phyloP scores from a whole-genome alignment of 1,140 invertebrate species.

The Drosophila sturtevanti region DNA sequence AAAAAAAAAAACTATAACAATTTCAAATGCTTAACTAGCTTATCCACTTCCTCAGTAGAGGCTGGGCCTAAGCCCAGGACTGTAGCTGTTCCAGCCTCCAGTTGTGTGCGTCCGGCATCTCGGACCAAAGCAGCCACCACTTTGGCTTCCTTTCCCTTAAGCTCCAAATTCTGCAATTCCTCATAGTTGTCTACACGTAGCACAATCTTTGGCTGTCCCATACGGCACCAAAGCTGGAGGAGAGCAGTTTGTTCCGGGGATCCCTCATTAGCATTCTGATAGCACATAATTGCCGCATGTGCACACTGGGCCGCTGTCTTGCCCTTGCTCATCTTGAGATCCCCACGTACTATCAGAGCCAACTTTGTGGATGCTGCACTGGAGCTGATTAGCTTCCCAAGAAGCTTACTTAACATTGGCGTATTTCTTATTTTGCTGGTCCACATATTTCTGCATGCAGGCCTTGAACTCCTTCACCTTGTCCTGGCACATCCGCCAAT shows the following conservation, averaged over 20 bases:
- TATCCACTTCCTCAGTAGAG: slow-evolving; percentile 85
- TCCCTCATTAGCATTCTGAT: slow-evolving; percentile 83
- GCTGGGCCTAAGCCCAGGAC: slow-evolving; percentile 91
- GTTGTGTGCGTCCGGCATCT: slow-evolving; percentile 91
- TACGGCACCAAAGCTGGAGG: slow-evolving; percentile 86
- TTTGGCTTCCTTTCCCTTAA: slow-evolving; percentile 84
- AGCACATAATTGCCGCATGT: slow-evolving; percentile 89
- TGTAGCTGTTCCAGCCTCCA: slow-evolving; percentile 87
- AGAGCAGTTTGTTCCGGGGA: slow-evolving; percentile 78
- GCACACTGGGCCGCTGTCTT: slow-evolving; percentile 93
- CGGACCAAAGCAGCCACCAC: slow-evolving; percentile 86
- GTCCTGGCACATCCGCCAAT: slow-evolving; percentile 95
- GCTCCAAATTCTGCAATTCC: slow-evolving; percentile 84
- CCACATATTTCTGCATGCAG: slow-evolving; percentile 88
- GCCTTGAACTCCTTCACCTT: slow-evolving; percentile 90
- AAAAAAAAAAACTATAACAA: slow-evolving; percentile 84
- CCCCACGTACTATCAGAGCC: slow-evolving; percentile 89
- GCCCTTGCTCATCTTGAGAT: slow-evolving; percentile 91
- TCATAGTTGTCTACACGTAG: slow-evolving; percentile 84
- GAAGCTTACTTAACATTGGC: slow-evolving; percentile 67
- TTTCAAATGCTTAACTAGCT: slow-evolving; percentile 88
- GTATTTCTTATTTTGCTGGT: slow-evolving; percentile 81
- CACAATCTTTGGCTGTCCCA: slow-evolving; percentile 91
- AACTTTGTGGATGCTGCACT: slow-evolving; percentile 84
- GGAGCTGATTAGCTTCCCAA: slow-evolving; percentile 50